These are phyloP conservation scores for Lordiphosa collinella DNA, from an alignment of 1,140 invertebrate genomes.

Conservation along the genomic window DNA sequence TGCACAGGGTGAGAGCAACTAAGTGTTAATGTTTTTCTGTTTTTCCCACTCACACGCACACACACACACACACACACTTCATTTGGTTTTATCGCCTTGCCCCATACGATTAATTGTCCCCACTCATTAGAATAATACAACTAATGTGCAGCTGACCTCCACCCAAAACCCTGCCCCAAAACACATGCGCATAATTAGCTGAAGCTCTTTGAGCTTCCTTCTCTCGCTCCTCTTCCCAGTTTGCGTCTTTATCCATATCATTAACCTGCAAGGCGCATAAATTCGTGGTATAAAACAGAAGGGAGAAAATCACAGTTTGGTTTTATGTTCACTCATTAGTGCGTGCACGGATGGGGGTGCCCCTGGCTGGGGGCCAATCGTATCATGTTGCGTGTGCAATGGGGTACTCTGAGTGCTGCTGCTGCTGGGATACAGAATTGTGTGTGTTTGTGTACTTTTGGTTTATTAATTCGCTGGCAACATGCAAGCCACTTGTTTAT, in stretches of 20 bases:
- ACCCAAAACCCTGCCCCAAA: too few relatives aligned
- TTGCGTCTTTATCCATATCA: slow-evolving; percentile 48
- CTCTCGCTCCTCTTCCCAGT: neutral
- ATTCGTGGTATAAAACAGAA: slow-evolving; percentile 45
- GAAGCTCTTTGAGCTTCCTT: slow-evolving; percentile 6
- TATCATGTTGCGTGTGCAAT: slow-evolving; percentile 9
- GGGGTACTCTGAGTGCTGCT: slow-evolving; percentile 33
- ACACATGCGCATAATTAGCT: slow-evolving; percentile 65
- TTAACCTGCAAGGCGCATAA: slow-evolving; percentile 65
- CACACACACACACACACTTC: slow-evolving; percentile 28
- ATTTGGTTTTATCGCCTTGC: slow-evolving; percentile 48
- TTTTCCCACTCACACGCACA: neutral
- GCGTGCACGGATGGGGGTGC: neutral
- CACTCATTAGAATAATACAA: slow-evolving; percentile 69
- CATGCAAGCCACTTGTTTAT: slow-evolving; percentile 61
- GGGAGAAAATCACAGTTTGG: slow-evolving; percentile 62
- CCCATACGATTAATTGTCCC: slow-evolving; percentile 61
- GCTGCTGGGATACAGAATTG: neutral
- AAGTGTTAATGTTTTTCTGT: slow-evolving; percentile 54
- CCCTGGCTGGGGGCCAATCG: neutral
- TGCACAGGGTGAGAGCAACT: neutral
- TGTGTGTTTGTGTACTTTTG: slow-evolving; percentile 33
- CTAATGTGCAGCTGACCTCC: slow-evolving; percentile 39
- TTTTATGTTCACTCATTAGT: slow-evolving; percentile 58
- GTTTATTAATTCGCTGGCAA: slow-evolving; percentile 67